Percentiles rank a stretch among this genome's conserved stretches.
These are phyloP conservation scores for Tor tambroides DNA, from an alignment of 2,113 vertebrate species.

Conservation along the genomic window DNA sequence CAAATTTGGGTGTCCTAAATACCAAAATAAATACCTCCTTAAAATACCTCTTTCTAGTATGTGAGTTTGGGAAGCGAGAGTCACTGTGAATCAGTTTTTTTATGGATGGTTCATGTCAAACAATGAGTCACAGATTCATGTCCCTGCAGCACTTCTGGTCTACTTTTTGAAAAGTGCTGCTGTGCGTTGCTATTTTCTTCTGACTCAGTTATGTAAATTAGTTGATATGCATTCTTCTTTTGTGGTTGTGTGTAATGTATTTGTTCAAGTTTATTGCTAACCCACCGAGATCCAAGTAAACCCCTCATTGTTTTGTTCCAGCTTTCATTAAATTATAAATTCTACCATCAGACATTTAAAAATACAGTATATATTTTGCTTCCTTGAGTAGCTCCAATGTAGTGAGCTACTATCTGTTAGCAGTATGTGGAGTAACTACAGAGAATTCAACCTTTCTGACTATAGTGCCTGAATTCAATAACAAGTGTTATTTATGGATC, in stretches of 20 bases:
- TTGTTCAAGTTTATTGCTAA: not conserved
- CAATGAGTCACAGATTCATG: not conserved
- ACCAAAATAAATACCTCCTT: not conserved
- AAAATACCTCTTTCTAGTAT: not conserved
- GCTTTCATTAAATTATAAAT: not conserved
- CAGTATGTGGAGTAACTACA: not conserved
- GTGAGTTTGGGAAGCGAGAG: not conserved
- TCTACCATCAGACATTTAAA: not conserved
- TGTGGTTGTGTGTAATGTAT: not conserved
- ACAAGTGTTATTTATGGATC: not conserved
- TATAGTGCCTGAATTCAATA: not conserved
- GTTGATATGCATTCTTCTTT: too few species aligned
- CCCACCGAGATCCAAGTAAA: too few species aligned
- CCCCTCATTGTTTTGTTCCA: not conserved
- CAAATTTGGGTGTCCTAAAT: not conserved
- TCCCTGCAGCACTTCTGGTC: not conserved
- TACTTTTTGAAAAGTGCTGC: not conserved
- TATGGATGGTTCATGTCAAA: not conserved
- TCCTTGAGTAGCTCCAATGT: not conserved
- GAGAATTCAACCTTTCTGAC: not conserved
- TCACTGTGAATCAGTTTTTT: not conserved
- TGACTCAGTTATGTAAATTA: not conserved
- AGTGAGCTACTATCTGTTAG: not conserved
- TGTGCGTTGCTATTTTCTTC: not conserved
- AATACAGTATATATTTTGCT: not conserved